Evolutionary conservation across 2,113 vertebrate species (phyloP).

Genomic region (Oenanthe oenanthe): DNA sequence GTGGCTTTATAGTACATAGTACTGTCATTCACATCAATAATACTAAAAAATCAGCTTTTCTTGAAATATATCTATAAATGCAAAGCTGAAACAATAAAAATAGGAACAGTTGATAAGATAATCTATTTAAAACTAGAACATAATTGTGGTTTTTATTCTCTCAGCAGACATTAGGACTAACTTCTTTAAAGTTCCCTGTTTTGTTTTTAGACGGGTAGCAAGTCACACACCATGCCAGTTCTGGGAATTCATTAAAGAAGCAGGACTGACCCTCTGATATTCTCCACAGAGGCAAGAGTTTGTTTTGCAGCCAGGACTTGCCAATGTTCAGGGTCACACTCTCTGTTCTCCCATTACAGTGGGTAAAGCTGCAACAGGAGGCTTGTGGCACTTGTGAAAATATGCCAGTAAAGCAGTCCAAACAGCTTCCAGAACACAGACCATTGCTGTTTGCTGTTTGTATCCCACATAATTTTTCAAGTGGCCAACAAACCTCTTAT

Average conservation of each 20-base stretch:
- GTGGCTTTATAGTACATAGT: not conserved
- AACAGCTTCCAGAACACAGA: not conserved
- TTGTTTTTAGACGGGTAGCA: not conserved
- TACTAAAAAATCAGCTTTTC: not conserved
- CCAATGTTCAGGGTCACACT: not conserved
- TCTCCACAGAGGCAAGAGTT: not conserved
- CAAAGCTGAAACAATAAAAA: not conserved
- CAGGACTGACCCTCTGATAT: not conserved
- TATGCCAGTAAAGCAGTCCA: not conserved
- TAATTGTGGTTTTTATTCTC: not conserved
- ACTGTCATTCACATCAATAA: not conserved
- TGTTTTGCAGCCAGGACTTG: not conserved
- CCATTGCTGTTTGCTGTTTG: not conserved
- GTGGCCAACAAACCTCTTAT: not conserved
- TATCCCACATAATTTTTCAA: not conserved
- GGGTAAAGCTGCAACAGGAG: not conserved
- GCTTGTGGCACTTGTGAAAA: not conserved
- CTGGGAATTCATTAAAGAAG: not conserved
- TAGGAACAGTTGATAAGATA: not conserved
- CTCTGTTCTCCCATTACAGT: not conserved
- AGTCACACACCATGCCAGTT: not conserved
- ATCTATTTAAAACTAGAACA: not conserved
- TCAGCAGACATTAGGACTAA: not conserved
- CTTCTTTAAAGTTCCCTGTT: not conserved
- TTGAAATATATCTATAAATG: not conserved